Conservation (phyloP, 2,113 vertebrate genomes). For the Tychaedon coryphoeus region DNA sequence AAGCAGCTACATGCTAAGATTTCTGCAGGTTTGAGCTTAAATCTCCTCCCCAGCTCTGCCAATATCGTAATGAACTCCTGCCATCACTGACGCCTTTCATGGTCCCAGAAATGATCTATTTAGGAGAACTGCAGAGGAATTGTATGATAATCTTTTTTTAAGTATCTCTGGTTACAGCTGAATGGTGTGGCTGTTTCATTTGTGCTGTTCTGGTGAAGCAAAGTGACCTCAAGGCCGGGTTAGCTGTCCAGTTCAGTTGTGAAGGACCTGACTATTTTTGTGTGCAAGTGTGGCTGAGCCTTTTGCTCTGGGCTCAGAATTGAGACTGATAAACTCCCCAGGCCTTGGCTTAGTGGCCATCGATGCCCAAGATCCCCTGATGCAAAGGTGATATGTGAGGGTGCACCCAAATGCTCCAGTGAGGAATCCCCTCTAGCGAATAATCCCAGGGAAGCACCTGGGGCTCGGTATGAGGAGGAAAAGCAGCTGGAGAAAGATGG, state of each 20-base stretch:
- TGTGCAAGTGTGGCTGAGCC: not conserved
- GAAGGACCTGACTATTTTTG: not conserved
- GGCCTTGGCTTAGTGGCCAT: not conserved
- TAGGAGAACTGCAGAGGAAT: not conserved
- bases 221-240: accelerated
- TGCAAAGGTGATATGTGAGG: not conserved
- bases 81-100: not conserved
- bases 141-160: too few relatives aligned
- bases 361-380: not conserved
- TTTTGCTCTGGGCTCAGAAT: not conserved
- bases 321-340: not conserved
- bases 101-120: not conserved
- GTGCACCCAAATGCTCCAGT: not conserved
- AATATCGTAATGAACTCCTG: not conserved
- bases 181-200: not conserved
- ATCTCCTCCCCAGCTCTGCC: not conserved
- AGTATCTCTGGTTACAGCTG: not conserved
- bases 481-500: not conserved
- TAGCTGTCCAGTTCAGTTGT: not conserved
- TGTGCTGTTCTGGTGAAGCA: not conserved
- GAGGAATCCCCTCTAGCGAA: not conserved
- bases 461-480: not conserved
- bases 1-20: not conserved
- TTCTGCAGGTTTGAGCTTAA: not conserved
- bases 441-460: not conserved